Percentiles rank a stretch among this genome's conserved stretches.
Conservation (phyloP, 2,797 vertebrate genomes). For the Sorex maritimensis region DNA sequence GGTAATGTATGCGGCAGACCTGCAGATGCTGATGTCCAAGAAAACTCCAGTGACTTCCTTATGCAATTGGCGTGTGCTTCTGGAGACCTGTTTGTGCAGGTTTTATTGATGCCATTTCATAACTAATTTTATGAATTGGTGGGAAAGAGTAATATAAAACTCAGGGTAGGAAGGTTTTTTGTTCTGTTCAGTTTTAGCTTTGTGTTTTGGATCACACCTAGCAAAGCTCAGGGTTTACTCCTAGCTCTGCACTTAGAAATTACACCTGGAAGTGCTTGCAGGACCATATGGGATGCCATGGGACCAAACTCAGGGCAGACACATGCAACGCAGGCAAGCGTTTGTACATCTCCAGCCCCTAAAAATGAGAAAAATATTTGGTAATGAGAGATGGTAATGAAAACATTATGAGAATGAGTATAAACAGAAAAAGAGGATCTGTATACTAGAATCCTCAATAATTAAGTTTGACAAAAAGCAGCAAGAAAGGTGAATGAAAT, state of each 20-base stretch:
- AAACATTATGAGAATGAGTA: not conserved
- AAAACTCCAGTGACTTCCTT: not conserved
- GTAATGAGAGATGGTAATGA: not conserved
- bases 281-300: too few relatives aligned
- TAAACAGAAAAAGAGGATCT: not conserved
- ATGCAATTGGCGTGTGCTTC: not conserved
- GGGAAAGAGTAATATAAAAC: not conserved
- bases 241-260: too few relatives aligned
- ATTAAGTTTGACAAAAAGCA: not conserved
- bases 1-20: not conserved
- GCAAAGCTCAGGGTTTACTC: too few relatives aligned
- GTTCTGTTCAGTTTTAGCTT: too few relatives aligned
- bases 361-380: slow-evolving; percentile 29
- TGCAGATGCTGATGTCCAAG: not conserved
- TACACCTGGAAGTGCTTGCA: too few relatives aligned
- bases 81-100: not conserved
- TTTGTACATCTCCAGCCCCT: too few relatives aligned
- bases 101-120: not conserved
- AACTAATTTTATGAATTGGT: not conserved
- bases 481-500: not conserved
- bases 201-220: too few relatives aligned
- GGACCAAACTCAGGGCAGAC: too few relatives aligned
- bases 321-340: too few relatives aligned
- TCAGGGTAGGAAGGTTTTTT: not conserved
- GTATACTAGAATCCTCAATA: not conserved